Evolutionary conservation across 1,140 invertebrate genomes (phyloP), one percentile per base, ranked within the genome.

Genomic region (Meloidogyne hapla): DNA sequence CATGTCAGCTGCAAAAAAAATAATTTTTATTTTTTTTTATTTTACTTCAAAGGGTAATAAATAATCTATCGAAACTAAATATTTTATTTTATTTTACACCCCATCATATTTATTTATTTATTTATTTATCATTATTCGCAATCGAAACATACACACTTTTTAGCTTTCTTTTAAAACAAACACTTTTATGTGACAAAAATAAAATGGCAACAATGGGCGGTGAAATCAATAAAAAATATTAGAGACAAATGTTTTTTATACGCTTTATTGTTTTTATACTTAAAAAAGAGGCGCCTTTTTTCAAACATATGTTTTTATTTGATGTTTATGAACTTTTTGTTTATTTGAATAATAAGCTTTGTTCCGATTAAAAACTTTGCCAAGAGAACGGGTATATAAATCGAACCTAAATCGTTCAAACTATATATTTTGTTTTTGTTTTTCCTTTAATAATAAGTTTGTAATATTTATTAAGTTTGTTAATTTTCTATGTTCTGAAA

Each of bases 201-300:
- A 33, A 56, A 56, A 56, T 56, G 48, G 48, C 48, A 56, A 56
- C 48, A 56, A 56, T 56, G 18, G n/a, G 48, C 48, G 48, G 48
- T 56, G 15, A 56, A 56, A 56, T 56, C 48, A 56, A 56, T 56
- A 56, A 56, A 56, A n/a, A 56, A n/a, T 56, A 5, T 5, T 56
- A n/a, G n/a, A n/a, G n/a, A n/a, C n/a, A n/a, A n/a, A n/a, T 56
- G 8, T n/a, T 56, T 13, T 48, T 48, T 48, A 4, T 18, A 4
- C 1, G 15, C 48, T n/a, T n/a, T n/a, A n/a, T n/a, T n/a, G 18
- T 56, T 8, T 8, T 33, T 33, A 6, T 33, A 33, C 9, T 33
- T 8, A 56, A 56, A 56, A 8, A 56, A 56, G n/a, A 8, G 18
- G 18, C 48, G 18, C 6, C 6, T n/a, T n/a, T 45, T 45, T 4